Conservation (phyloP, 2,797 vertebrate species). For the Aulostomus chinensis region DNA sequence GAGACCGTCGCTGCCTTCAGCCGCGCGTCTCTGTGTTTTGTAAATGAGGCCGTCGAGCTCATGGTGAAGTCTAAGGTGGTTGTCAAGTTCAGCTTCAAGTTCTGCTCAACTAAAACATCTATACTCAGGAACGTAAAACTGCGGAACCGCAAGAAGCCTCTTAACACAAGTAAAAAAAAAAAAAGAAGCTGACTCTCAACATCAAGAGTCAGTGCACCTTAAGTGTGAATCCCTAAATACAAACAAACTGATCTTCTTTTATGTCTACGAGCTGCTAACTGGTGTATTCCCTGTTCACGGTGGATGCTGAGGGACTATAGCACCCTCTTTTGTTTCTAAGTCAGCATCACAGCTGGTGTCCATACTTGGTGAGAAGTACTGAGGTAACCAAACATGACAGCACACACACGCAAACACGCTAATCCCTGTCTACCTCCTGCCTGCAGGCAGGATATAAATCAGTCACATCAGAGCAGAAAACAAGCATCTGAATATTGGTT, state of each 20-base stretch:
- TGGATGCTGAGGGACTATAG: slow-evolving; percentile 54
- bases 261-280: slow-evolving; percentile 43
- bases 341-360: slow-evolving; percentile 58
- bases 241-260: slow-evolving; percentile 53
- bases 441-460: slow-evolving; percentile 33
- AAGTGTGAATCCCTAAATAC: slow-evolving; percentile 52
- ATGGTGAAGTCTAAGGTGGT: slow-evolving; percentile 39
- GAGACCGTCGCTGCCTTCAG: slow-evolving; percentile 33
- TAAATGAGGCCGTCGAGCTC: slow-evolving; percentile 51
- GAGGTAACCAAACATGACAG: slow-evolving; percentile 74
- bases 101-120: slow-evolving; percentile 15
- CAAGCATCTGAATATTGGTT: slow-evolving; percentile 43
- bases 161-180: slow-evolving; percentile 5
- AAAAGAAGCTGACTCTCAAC: slow-evolving; percentile 34
- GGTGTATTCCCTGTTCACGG: slow-evolving; percentile 50
- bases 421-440: slow-evolving; percentile 55
- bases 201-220: slow-evolving; percentile 61
- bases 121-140: slow-evolving; percentile 13
- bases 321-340: slow-evolving; percentile 66
- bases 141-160: slow-evolving; percentile 20
- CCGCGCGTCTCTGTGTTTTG: slow-evolving; percentile 33
- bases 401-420: slow-evolving; percentile 63
- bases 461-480: slow-evolving; percentile 44
- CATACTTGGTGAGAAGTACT: slow-evolving; percentile 43
- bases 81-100: slow-evolving; percentile 20